phyloP scores from a whole-genome alignment of 2,113 vertebrate species.

The Panthera uncia region DNA sequence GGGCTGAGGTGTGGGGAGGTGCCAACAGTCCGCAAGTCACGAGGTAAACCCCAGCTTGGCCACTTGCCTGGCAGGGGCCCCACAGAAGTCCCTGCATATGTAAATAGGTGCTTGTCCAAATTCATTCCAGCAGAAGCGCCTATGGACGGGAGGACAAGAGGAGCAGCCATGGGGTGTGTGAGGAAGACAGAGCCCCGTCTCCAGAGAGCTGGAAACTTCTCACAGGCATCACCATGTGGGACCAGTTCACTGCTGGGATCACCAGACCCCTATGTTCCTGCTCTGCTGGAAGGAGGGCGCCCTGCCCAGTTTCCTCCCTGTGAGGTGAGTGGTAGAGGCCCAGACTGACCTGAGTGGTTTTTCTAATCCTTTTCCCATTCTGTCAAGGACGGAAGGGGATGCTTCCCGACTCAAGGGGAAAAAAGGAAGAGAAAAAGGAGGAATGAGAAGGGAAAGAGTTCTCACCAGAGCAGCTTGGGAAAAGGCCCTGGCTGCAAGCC shows the following conservation, averaged over 20 bases:
- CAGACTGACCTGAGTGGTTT: neutral
- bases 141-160: neutral
- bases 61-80: neutral
- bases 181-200: neutral
- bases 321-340: neutral
- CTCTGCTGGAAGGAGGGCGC: rapidly evolving
- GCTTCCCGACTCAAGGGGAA: neutral
- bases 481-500: neutral
- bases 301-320: neutral
- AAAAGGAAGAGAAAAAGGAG: neutral
- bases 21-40: neutral
- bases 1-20: neutral
- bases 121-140: neutral
- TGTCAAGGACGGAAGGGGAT: neutral
- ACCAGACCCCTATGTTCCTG: neutral
- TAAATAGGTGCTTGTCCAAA: neutral
- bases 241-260: rapidly evolving
- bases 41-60: neutral
- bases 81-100: neutral
- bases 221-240: rapidly evolving
- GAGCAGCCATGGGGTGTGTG: rapidly evolving
- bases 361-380: neutral
- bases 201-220: neutral
- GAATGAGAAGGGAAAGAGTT: neutral
- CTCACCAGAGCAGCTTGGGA: neutral